A percentile compares a stretch with the other conserved stretches of the same genome.
Evolutionary conservation across 30 jellyfish, hydroid and myxozoan genomes (phyloP).

Genomic region (Turritopsis rubra): DNA sequence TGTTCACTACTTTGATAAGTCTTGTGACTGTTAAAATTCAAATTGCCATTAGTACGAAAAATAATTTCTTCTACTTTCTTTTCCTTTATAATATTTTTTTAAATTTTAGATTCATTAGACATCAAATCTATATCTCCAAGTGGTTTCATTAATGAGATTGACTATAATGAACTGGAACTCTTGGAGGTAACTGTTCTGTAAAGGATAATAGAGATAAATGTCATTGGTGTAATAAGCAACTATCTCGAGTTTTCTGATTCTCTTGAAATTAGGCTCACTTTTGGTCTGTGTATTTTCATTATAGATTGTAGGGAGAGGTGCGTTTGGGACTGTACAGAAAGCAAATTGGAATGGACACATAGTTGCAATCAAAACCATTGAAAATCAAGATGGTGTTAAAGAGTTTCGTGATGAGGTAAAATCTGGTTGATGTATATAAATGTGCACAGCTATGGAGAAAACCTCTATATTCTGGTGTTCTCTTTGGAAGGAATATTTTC

Average conservation of each 20-base stretch:
- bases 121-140: constrained; percentile 39
- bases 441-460: background rate
- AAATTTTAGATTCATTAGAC: background rate
- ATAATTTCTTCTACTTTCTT: too few relatives aligned
- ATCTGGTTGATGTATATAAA: background rate
- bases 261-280: too few relatives aligned
- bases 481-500: background rate
- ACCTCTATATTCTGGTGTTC: background rate
- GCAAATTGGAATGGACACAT: constrained; percentile 70
- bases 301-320: constrained; percentile 88
- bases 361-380: constrained; percentile 80
- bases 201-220: background rate
- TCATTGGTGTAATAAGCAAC: background rate
- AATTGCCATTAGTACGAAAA: too few relatives aligned
- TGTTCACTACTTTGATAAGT: background rate
- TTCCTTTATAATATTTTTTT: too few relatives aligned
- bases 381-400: constrained; percentile 55
- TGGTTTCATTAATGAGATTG: constrained; percentile 52
- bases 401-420: constrained; percentile 59
- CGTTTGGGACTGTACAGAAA: constrained; percentile 73
- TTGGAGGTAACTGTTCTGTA: constrained; percentile 37
- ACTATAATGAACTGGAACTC: constrained; percentile 38
- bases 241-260: background rate
- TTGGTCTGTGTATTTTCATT: background rate
- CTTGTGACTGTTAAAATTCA: too few relatives aligned